Conservation (phyloP, 2,797 vertebrate genomes). For the Decapterus maruadsi region DNA sequence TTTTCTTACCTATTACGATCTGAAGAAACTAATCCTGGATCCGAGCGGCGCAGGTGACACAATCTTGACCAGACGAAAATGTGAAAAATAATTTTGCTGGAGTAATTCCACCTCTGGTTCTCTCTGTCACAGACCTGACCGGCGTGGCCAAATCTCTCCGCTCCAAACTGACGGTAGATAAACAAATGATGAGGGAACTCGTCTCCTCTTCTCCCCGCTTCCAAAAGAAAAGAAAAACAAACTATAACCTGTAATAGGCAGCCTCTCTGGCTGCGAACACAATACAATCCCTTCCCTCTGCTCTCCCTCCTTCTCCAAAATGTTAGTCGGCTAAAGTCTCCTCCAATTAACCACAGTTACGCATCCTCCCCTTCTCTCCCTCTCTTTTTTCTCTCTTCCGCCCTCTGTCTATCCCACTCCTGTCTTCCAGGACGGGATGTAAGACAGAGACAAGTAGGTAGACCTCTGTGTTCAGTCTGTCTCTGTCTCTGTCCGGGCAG, state of each 20-base stretch:
- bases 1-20: constrained; percentile 55
- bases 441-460: constrained; percentile 25
- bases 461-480: constrained; percentile 40
- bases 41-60: constrained; percentile 17
- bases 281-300: constrained; percentile 2
- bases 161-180: constrained; percentile 15
- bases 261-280: constrained; percentile 12
- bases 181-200: constrained; percentile 3
- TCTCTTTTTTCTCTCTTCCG: constrained; percentile 1
- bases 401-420: constrained; percentile 30
- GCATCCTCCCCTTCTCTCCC: constrained; percentile 23
- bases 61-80: constrained; percentile 21
- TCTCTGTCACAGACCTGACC: neutral
- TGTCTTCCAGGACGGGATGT: constrained; percentile 41
- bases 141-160: constrained; percentile 5
- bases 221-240: neutral
- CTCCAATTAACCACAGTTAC: constrained; percentile 60
- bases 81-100: neutral
- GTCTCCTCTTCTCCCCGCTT: constrained; percentile 20
- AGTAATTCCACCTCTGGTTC: constrained; percentile 66
- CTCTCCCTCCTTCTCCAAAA: constrained; percentile 20
- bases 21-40: constrained; percentile 51
- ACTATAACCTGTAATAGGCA: neutral
- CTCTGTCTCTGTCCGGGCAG: constrained; percentile 56
- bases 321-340: constrained; percentile 33